These are phyloP conservation scores for Malurus splendens DNA, from an alignment of 2,797 vertebrate species.

Conservation along the genomic window DNA sequence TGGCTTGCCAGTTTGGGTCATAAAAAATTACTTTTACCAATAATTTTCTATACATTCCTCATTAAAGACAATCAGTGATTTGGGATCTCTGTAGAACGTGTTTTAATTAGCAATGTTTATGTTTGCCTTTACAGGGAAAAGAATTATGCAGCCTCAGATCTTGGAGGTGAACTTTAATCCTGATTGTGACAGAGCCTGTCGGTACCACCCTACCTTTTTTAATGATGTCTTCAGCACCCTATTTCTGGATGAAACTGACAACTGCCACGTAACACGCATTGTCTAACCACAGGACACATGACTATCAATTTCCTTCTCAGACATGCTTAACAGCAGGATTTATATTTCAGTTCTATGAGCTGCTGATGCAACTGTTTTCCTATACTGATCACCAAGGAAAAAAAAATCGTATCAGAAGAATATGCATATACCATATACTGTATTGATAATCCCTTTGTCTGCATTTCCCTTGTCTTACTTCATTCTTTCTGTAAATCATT, in stretches of 20 bases:
- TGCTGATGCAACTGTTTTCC: slow-evolving; percentile 26
- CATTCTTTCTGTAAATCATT: neutral
- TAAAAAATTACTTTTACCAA: neutral
- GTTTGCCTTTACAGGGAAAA: slow-evolving; percentile 71
- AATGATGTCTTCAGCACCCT: slow-evolving; percentile 91
- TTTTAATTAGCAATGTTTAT: neutral
- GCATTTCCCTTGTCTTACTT: neutral
- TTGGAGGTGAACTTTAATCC: slow-evolving; percentile 94
- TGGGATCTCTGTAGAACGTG: neutral
- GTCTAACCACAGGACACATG: slow-evolving; percentile 47
- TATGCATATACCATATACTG: neutral
- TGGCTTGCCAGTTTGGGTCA: neutral
- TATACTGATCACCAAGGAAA: neutral
- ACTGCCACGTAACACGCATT: slow-evolving; percentile 78
- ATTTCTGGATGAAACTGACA: slow-evolving; percentile 79
- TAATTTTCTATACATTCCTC: neutral
- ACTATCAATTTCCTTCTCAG: neutral
- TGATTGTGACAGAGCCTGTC: slow-evolving; percentile 89
- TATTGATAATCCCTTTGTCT: neutral
- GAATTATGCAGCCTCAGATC: slow-evolving; percentile 87
- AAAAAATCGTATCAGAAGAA: neutral
- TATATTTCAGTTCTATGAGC: slow-evolving; percentile 60
- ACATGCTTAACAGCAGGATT: slow-evolving; percentile 21
- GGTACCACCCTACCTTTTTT: slow-evolving; percentile 89
- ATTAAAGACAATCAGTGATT: neutral